Evolutionary conservation across 2,888 invertebrate genomes (phyloP), one percentile per base, ranked within the genome.

Genomic region (Smittia aterrima): DNA sequence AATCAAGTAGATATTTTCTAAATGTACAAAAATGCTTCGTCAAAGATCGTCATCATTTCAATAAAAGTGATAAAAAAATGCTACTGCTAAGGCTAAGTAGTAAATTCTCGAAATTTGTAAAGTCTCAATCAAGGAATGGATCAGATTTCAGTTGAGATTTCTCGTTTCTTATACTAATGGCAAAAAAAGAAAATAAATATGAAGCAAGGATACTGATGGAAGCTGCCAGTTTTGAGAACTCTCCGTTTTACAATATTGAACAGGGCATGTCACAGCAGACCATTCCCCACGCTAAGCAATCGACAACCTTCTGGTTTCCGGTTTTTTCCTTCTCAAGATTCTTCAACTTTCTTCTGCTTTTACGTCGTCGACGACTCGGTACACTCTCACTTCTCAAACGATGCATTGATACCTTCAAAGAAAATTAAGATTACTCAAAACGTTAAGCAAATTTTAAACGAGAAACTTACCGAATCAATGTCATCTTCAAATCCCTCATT

Each of bases 201-300:
- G 20, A 22, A 22, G 22, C 9, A 58, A 58, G 58, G 47, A 58
- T 58, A 58, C 58, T 58, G 47, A 47, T 47, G 16, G 16, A 47
- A 47, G 47, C 47, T n/a, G 47, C 47, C 13, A n/a, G 6, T n/a
- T 6, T 6, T 11, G n/a, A 47, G 47, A 13, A 47, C 4, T 16
- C 47, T 4, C 3, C 4, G 32, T 32, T 25, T 76, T 81, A 83
- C 76, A 82, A 82, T 77, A 83, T 82, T 76, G 82, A 78, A 77
- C 83, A 83, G 18, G 58, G 58, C 18, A 58, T 58, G 76, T 83
- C 83, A 78, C 83, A 83, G 78, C 83, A 83, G 82, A 82, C 82
- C 47, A 83, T 78, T 38, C 82, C 80, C 76, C 81, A 82, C 76
- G 83, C 82, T 22, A 83, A 78, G 78, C 82, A 83, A 76, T 81